Evolutionary conservation across 2,888 invertebrate species (phyloP).

Genomic region (Drosophila percnosoma): DNA sequence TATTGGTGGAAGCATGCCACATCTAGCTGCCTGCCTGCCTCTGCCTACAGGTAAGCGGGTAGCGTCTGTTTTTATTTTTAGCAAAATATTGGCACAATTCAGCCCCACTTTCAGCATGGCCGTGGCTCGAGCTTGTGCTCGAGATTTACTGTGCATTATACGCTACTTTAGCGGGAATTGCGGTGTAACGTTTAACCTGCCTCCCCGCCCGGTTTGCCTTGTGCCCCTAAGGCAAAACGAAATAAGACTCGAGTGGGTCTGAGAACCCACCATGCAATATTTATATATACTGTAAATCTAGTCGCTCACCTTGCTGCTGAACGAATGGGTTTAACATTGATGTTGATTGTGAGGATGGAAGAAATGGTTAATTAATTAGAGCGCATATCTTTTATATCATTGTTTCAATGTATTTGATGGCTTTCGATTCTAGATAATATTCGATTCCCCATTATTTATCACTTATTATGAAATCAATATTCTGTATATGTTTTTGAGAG

Average conservation of each 20-base stretch:
- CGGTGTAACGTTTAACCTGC: slow-evolving; percentile 25
- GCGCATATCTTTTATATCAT: slow-evolving; percentile 13
- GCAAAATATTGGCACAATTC: slow-evolving; percentile 74
- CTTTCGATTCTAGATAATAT: slow-evolving; percentile 4
- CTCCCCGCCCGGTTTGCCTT: not conserved
- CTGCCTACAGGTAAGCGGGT: slow-evolving; percentile 37
- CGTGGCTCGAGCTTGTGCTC: slow-evolving; percentile 35
- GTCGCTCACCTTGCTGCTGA: slow-evolving; percentile 42
- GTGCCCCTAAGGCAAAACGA: not conserved
- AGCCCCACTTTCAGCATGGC: slow-evolving; percentile 22
- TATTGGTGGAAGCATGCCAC: slow-evolving; percentile 60
- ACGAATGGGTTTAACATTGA: slow-evolving; percentile 44
- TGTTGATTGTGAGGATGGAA: slow-evolving; percentile 15
- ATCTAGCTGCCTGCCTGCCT: slow-evolving; percentile 11
- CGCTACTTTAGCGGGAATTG: slow-evolving; percentile 48
- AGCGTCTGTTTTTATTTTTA: slow-evolving; percentile 75
- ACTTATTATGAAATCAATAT: slow-evolving; percentile 11
- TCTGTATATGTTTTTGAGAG: not conserved
- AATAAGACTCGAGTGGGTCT: slow-evolving; percentile 28
- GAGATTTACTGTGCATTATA: slow-evolving; percentile 64
- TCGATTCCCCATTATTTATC: slow-evolving; percentile 1
- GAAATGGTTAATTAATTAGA: slow-evolving; percentile 42
- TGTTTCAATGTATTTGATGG: slow-evolving; percentile 19
- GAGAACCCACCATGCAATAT: slow-evolving; percentile 14
- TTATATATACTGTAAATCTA: slow-evolving; percentile 40